Conservation (phyloP, 2,113 vertebrate genomes). For the Pristiophorus japonicus region DNA sequence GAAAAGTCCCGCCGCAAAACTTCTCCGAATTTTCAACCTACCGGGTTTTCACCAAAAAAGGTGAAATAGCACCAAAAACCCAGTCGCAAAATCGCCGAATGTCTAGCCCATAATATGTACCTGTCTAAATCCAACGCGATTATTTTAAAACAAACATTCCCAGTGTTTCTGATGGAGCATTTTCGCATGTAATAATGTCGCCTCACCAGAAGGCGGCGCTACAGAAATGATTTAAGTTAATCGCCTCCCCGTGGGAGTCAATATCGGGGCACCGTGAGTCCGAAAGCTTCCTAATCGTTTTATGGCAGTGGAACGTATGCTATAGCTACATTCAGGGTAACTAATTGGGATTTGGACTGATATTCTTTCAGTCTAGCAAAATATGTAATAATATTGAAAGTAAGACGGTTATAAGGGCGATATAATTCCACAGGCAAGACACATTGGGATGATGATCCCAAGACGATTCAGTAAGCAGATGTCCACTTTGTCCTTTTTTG, state of each 20-base stretch:
- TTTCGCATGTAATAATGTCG: not conserved
- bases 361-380: not conserved
- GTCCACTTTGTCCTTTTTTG: no score
- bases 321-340: not conserved
- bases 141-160: not conserved
- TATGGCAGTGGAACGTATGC: not conserved
- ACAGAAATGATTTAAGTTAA: not conserved
- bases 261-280: not conserved
- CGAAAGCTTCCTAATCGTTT: not conserved
- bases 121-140: not conserved
- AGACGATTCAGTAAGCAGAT: not conserved
- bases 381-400: no score
- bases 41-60: no score
- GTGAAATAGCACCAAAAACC: no score
- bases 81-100: no score
- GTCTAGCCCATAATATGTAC: no score
- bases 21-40: no score
- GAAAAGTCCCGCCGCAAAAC: no score
- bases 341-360: not conserved
- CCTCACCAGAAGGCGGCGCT: not conserved
- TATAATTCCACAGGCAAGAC: not conserved
- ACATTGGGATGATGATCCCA: not conserved
- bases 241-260: not conserved
- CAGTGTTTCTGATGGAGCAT: not conserved
- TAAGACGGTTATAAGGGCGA: not conserved